Conservation (phyloP, 2,888 invertebrate genomes). For the Pristionchus fissidentatus region DNA sequence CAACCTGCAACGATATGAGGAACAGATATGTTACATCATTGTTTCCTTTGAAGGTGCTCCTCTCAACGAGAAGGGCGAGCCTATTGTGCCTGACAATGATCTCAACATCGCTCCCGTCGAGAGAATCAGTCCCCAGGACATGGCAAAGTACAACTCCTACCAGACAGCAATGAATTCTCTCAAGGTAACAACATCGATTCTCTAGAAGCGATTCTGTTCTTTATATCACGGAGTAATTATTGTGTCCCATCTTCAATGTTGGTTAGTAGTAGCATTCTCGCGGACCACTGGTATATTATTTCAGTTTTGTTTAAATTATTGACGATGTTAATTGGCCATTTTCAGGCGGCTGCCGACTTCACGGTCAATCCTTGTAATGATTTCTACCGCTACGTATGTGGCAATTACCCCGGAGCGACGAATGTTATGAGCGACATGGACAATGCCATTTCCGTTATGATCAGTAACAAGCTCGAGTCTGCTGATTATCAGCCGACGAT, state of each 20-base stretch:
- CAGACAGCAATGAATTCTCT: constrained; percentile 49
- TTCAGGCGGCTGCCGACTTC: not conserved
- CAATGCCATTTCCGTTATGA: not conserved
- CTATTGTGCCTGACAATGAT: constrained; percentile 53
- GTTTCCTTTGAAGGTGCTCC: not conserved
- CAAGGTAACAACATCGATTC: not conserved
- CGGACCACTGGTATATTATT: not conserved
- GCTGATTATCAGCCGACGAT: constrained; percentile 58
- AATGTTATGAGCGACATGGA: constrained; percentile 42
- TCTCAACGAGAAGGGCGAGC: constrained; percentile 46
- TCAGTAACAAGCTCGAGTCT: constrained; percentile 53
- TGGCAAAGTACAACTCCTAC: constrained; percentile 56
- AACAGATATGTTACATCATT: constrained; percentile 46
- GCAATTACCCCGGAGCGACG: constrained; percentile 52
- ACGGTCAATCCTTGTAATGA: constrained; percentile 56
- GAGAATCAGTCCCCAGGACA: constrained; percentile 53
- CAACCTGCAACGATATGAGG: constrained; percentile 8
- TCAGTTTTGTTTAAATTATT: not conserved
- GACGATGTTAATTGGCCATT: not conserved
- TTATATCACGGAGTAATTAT: no score
- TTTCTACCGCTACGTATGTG: constrained; percentile 70
- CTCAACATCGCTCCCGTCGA: constrained; percentile 54
- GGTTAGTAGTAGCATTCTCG: not conserved
- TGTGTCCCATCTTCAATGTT: no score
- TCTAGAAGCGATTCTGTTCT: no score